Conservation (phyloP, 2,888 invertebrate species). For the Spodoptera picta region DNA sequence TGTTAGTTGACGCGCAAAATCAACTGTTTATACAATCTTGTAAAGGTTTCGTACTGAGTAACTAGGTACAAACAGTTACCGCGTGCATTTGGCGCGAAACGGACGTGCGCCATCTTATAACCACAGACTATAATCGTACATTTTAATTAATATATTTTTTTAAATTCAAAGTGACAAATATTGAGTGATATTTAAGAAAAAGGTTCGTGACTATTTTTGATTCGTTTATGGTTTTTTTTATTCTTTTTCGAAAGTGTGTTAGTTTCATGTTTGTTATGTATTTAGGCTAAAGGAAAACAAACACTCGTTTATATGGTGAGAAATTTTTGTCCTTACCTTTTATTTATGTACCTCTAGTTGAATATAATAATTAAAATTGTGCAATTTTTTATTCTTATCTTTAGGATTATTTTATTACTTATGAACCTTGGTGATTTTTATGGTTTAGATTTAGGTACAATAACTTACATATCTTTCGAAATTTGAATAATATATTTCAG, state of each 20-base stretch:
- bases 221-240: neutral
- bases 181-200: neutral
- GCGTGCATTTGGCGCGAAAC: slow-evolving; percentile 39
- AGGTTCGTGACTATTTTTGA: slow-evolving; percentile 12
- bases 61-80: slow-evolving; percentile 20
- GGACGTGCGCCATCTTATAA: slow-evolving; percentile 38
- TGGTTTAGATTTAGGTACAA: too few species aligned
- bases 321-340: neutral
- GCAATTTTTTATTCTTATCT: too few species aligned
- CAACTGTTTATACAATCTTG: slow-evolving; percentile 3
- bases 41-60: slow-evolving; percentile 4
- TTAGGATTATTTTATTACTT: too few species aligned
- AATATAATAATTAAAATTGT: too few species aligned
- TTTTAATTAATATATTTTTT: slow-evolving; percentile 7
- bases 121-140: slow-evolving; percentile 22
- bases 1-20: slow-evolving; percentile 20
- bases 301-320: neutral
- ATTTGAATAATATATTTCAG: too few species aligned
- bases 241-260: neutral
- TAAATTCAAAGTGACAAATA: neutral
- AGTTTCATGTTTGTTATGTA: slow-evolving; percentile 13
- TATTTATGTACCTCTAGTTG: too few species aligned
- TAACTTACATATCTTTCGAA: too few species aligned
- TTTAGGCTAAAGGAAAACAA: slow-evolving; percentile 27
- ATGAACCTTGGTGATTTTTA: too few species aligned